phyloP scores from a whole-genome alignment of 1,140 invertebrate genomes.

The Drosophila melanogaster region DNA sequence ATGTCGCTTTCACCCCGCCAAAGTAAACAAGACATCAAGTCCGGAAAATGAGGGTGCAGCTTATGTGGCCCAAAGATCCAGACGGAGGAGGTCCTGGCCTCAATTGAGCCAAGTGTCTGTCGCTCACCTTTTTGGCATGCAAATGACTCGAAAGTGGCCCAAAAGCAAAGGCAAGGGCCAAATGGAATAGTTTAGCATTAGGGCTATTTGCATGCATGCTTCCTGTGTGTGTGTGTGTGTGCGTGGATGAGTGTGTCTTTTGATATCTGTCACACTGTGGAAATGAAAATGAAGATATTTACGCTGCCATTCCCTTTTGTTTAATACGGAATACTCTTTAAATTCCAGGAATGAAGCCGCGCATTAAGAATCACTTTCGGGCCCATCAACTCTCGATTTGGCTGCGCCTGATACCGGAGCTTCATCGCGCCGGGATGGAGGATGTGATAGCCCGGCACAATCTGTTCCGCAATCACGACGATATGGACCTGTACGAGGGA shows the following conservation, averaged over 20 bases:
- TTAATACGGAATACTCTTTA: slow-evolving; percentile 26
- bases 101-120: slow-evolving; percentile 58
- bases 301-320: slow-evolving; percentile 37
- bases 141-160: slow-evolving; percentile 61
- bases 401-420: slow-evolving; percentile 95
- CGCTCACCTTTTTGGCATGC: slow-evolving; percentile 67
- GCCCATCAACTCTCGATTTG: slow-evolving; percentile 97
- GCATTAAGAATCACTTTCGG: slow-evolving; percentile 96
- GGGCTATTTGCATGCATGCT: slow-evolving; percentile 67
- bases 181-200: slow-evolving; percentile 60
- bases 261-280: slow-evolving; percentile 38
- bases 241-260: slow-evolving; percentile 28
- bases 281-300: slow-evolving; percentile 65
- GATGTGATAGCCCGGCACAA: slow-evolving; percentile 93
- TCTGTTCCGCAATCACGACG: slow-evolving; percentile 92
- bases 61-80: not conserved
- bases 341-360: slow-evolving; percentile 92
- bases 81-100: slow-evolving; percentile 34
- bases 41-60: not conserved
- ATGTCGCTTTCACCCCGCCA: slow-evolving; percentile 58
- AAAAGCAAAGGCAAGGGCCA: slow-evolving; percentile 36
- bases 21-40: slow-evolving; percentile 60
- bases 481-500: slow-evolving; percentile 92
- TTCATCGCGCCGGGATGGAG: slow-evolving; percentile 95
- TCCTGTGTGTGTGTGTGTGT: slow-evolving; percentile 30